Conservation (phyloP, 2,888 invertebrate genomes). For the Zelleria hepariella region DNA sequence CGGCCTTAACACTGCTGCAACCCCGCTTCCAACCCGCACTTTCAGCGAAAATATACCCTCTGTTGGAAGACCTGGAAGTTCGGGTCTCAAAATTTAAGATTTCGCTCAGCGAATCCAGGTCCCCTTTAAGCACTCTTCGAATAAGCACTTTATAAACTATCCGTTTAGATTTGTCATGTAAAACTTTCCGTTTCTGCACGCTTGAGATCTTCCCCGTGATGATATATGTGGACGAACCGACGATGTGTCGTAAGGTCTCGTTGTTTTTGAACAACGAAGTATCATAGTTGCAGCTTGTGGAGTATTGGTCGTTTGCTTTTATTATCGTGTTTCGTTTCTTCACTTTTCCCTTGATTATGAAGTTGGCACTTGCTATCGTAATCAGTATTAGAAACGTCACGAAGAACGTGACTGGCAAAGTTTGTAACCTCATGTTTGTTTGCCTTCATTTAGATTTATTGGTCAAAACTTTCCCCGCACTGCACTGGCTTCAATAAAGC, state of each 20-base stretch:
- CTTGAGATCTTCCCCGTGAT: constrained; percentile 66
- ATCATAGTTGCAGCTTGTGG: constrained; percentile 48
- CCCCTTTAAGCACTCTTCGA: constrained; percentile 59
- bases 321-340: constrained; percentile 61
- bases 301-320: constrained; percentile 45
- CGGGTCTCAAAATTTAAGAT: constrained; percentile 58
- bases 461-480: neutral
- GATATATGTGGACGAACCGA: constrained; percentile 56
- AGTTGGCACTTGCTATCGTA: constrained; percentile 33
- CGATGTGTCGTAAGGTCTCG: constrained; percentile 48
- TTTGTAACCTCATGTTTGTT: neutral
- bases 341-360: constrained; percentile 53
- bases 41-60: constrained; percentile 53
- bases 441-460: neutral
- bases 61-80: constrained; percentile 51
- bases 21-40: constrained; percentile 38
- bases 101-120: constrained; percentile 54
- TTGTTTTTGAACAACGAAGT: constrained; percentile 56
- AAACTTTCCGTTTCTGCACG: constrained; percentile 38
- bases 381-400: neutral
- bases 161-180: constrained; percentile 33
- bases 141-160: constrained; percentile 62
- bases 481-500: neutral
- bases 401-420: neutral
- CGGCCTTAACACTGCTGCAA: constrained; percentile 23